Evolutionary conservation across 2,797 vertebrate species (phyloP).

Genomic region (Periophthalmus magnuspinnatus): DNA sequence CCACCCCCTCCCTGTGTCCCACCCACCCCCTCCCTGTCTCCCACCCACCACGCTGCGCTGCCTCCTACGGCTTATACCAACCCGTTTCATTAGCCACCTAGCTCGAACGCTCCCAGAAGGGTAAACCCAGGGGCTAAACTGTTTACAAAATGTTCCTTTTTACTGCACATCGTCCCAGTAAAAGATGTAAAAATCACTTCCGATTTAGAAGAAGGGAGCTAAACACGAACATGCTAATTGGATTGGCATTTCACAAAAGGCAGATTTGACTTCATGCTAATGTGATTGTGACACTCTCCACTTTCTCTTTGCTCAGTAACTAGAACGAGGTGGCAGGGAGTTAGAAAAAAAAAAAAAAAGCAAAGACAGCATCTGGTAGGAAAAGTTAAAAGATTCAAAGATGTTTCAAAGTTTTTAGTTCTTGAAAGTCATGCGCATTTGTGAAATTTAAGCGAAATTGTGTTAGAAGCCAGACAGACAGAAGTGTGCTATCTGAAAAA

Average conservation of each 20-base stretch:
- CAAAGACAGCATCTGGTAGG: slow-evolving; percentile 29
- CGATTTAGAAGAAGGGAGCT: slow-evolving; percentile 58
- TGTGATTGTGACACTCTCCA: slow-evolving; percentile 54
- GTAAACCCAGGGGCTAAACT: slow-evolving; percentile 48
- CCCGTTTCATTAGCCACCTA: slow-evolving; percentile 70
- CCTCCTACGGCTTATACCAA: slow-evolving; percentile 51
- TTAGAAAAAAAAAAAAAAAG: slow-evolving; percentile 22
- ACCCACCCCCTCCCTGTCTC: slow-evolving; percentile 7
- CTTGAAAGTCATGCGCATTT: slow-evolving; percentile 7
- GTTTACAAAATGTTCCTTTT: slow-evolving; percentile 72
- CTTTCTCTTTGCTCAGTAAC: slow-evolving; percentile 35
- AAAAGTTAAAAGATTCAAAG: slow-evolving; percentile 5
- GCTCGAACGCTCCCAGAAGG: slow-evolving; percentile 64
- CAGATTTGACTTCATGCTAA: slow-evolving; percentile 74
- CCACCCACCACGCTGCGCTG: slow-evolving; percentile 25
- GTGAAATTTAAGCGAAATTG: neutral
- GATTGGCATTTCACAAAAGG: slow-evolving; percentile 77
- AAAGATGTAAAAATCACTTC: slow-evolving; percentile 65
- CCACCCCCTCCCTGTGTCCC: slow-evolving; percentile 5
- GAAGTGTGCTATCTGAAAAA: neutral
- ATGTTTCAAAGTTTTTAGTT: slow-evolving; percentile 16
- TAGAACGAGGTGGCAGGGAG: slow-evolving; percentile 57
- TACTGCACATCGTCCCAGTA: slow-evolving; percentile 64
- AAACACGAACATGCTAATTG: slow-evolving; percentile 70
- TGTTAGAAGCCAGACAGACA: neutral